Evolutionary conservation across 2,113 vertebrate species (phyloP), one percentile per base, ranked within the genome.

Genomic region (Hippocampus barbouri): DNA sequence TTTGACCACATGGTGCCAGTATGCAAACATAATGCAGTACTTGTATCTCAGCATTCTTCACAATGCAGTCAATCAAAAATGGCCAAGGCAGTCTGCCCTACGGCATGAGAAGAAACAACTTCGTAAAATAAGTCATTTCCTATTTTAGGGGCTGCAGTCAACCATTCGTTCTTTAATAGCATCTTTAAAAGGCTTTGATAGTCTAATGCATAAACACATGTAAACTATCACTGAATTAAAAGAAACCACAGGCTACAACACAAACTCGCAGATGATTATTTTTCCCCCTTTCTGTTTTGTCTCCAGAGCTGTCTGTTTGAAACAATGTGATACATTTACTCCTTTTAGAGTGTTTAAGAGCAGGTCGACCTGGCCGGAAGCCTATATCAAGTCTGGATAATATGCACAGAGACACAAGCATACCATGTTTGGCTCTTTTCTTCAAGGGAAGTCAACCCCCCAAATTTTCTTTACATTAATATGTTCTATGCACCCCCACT

Each of bases 321-420:
- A 87, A 74, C 70, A 3, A 14, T 70, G 78, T 41, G 74, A 73
- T 72, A 64, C 72, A 18, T 73, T 76, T 86, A 77, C 65, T 90
- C 88, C 89, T 90, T 91, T 91, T 88, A 88, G 90, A 90, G 90
- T 60, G 75, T 59, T 79, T 76, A 79, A 69, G 81, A 70, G 61
- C 79, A 83, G 79, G 83, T 71, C 59, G 68, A 69, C 62, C 79
- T 83, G 85, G 85, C 86, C 61, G 60, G 70, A 75, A 68, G 86
- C 85, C 82, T 72, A 69, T 59, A 47, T 69, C 62, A 71, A 83
- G 80, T 77, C 73, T 72, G 68, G 71, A 64, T 69, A 57, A 64
- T 30, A 56, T 65, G 15, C 43, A 73, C 66, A 67, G 25, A 60
- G 43, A 69, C 34, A 68, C 47, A 62, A 43, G 18, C 34, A 61